phyloP scores from a whole-genome alignment of 2,888 invertebrate genomes.

The Chaitophorus viminalis region DNA sequence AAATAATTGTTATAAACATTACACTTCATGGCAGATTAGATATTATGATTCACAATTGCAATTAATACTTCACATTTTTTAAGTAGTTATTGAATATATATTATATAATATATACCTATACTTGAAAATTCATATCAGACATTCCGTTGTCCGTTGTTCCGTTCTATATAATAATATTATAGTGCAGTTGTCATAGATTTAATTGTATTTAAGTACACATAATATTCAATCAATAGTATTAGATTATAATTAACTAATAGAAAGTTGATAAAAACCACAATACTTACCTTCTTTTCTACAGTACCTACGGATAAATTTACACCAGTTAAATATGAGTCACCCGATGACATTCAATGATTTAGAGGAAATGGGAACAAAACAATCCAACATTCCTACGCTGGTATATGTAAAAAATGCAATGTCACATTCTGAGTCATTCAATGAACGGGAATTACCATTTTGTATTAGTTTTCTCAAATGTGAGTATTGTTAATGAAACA shows the following conservation, averaged over 20 bases:
- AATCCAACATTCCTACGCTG: background rate
- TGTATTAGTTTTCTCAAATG: background rate
- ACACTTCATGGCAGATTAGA: no score
- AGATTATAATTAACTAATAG: background rate
- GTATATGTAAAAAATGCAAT: background rate
- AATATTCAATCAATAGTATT: no score
- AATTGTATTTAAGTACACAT: background rate
- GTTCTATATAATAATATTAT: background rate
- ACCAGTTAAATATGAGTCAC: background rate
- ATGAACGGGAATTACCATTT: constrained; percentile 5
- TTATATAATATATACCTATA: no score
- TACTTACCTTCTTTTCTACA: background rate
- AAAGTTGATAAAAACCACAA: background rate
- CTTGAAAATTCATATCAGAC: no score
- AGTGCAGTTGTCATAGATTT: no score
- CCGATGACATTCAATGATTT: background rate
- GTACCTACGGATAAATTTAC: background rate
- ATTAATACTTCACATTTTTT: no score
- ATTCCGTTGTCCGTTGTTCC: background rate
- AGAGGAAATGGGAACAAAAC: background rate
- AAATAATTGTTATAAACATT: no score
- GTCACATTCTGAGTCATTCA: constrained; percentile 36
- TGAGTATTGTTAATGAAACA: background rate
- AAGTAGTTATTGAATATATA: no score
- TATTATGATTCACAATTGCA: no score